Evolutionary conservation across 2,113 vertebrate genomes (phyloP).

Genomic region (Thunnus thynnus): DNA sequence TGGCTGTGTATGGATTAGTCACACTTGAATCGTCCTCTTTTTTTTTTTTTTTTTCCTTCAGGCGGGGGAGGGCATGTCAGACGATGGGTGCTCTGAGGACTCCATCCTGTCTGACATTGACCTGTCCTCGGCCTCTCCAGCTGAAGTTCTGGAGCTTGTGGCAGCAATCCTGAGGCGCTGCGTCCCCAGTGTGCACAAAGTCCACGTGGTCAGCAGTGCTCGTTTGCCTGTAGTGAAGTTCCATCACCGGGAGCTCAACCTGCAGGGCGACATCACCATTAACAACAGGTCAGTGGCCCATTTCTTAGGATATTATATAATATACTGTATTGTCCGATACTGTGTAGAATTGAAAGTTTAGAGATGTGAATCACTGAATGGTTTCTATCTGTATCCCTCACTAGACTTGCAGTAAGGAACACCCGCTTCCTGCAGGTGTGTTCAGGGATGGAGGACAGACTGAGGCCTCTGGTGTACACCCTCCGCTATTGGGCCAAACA

Average conservation of each 20-base stretch:
- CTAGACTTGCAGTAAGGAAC: conserved; percentile 91
- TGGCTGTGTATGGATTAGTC: background rate
- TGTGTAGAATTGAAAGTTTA: background rate
- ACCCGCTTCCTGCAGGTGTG: conserved; percentile 92
- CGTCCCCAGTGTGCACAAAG: conserved; percentile 91
- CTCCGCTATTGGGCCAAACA: conserved; percentile 92
- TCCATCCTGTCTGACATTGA: conserved; percentile 89
- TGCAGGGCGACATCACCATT: conserved; percentile 91
- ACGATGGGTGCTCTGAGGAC: conserved; percentile 84
- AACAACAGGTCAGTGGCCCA: conserved; percentile 88
- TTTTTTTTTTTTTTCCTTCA: conserved; percentile 24
- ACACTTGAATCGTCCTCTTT: background rate
- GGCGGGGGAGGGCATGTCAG: conserved; percentile 77
- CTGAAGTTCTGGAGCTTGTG: conserved; percentile 89
- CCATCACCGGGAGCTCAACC: conserved; percentile 89
- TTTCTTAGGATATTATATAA: no score
- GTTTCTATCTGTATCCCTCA: background rate
- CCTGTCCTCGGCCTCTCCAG: conserved; percentile 77
- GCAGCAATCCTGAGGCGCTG: conserved; percentile 90
- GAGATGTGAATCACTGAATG: background rate
- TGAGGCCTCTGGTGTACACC: conserved; percentile 89
- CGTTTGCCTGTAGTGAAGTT: conserved; percentile 93
- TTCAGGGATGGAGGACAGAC: conserved; percentile 86
- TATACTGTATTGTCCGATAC: no score
- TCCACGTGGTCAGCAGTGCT: conserved; percentile 88